Percentiles rank a stretch among this genome's conserved stretches.
Conservation (phyloP, 2,797 vertebrate species). For the Tenualosa ilisha region DNA sequence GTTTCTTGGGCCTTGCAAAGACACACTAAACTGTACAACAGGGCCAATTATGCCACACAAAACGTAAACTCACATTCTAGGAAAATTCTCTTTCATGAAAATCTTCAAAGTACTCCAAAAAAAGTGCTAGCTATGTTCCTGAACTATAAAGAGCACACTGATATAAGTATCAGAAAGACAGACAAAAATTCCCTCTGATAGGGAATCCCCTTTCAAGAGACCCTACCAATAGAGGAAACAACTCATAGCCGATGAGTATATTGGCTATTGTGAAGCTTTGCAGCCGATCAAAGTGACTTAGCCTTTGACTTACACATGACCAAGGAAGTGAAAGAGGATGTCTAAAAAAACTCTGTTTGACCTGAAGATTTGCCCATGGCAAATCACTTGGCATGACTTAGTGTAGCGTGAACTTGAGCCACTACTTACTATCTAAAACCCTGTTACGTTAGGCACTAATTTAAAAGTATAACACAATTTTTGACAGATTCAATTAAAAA, state of each 20-base stretch:
- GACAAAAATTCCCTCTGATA: not conserved
- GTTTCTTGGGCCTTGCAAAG: not conserved
- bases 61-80: no score
- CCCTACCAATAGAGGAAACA: not conserved
- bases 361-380: not conserved
- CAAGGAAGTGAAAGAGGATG: constrained; percentile 9
- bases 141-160: not conserved
- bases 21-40: not conserved
- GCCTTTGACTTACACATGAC: not conserved
- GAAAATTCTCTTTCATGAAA: no score
- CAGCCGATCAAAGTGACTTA: not conserved
- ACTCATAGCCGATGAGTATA: not conserved
- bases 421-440: not conserved
- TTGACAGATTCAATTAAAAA: not conserved
- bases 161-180: not conserved
- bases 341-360: not conserved
- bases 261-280: not conserved
- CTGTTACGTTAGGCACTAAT: not conserved
- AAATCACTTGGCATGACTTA: not conserved
- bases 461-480: not conserved
- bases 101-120: no score
- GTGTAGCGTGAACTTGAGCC: not conserved
- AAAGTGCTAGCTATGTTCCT: not conserved
- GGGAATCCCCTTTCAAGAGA: not conserved
- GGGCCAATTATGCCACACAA: no score